phyloP scores from a whole-genome alignment of 1,140 invertebrate genomes.

The Elymnias hypermnestra region DNA sequence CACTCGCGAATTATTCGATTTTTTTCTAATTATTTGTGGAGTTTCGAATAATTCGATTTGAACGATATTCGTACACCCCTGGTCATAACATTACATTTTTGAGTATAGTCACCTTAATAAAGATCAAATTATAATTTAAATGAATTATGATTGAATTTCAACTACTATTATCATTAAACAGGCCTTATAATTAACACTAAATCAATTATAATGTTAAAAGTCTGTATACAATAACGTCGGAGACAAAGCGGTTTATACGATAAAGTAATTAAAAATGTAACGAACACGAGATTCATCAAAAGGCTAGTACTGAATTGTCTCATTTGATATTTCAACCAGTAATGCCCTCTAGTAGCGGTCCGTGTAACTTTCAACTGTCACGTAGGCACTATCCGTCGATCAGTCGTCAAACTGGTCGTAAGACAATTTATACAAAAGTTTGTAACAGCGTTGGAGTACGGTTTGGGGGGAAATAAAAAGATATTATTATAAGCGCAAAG shows the following conservation, averaged over 20 bases:
- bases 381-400: conserved; percentile 21
- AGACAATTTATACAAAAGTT: conserved; percentile 22
- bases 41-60: too few relatives aligned
- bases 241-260: conserved; percentile 6
- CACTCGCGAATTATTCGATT: too few relatives aligned
- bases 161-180: background rate
- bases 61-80: too few relatives aligned
- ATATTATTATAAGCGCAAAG: conserved; percentile 26
- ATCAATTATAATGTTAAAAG: background rate
- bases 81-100: too few relatives aligned
- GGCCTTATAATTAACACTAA: background rate
- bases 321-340: conserved; percentile 16
- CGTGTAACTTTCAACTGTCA: conserved; percentile 16
- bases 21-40: too few relatives aligned
- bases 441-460: conserved; percentile 22
- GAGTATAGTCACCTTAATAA: too few relatives aligned
- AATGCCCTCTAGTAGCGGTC: conserved; percentile 21
- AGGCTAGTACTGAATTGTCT: conserved; percentile 20
- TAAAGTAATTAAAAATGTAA: conserved; percentile 26
- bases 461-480: conserved; percentile 29
- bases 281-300: conserved; percentile 21
- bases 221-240: background rate
- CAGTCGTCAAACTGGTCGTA: conserved; percentile 18
- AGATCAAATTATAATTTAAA: too few relatives aligned
- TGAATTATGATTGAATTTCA: background rate